Evolutionary conservation across 2,113 vertebrate genomes (phyloP).

Genomic region (Sinocyclocheilus grahami): DNA sequence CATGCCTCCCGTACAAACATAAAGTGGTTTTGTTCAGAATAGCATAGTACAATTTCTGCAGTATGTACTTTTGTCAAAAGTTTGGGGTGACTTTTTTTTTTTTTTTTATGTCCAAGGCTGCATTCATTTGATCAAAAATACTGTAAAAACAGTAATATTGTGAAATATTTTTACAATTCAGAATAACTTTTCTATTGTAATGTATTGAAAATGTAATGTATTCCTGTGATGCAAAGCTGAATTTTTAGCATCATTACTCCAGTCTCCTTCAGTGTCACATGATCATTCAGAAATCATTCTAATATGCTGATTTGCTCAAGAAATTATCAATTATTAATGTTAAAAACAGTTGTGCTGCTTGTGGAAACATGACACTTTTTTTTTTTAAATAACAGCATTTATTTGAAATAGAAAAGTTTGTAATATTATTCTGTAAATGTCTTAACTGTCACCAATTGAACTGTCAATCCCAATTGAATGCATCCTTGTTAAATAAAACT

Average conservation of each 20-base stretch:
- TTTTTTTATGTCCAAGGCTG: neutral
- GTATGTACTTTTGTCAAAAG: neutral
- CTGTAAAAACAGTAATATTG: neutral
- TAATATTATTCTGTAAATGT: neutral
- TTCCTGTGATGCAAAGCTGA: neutral
- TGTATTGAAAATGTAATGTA: neutral
- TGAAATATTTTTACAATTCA: no score
- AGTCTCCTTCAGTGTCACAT: neutral
- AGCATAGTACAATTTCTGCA: neutral
- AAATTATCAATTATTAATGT: neutral
- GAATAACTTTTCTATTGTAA: neutral
- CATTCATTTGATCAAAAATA: neutral
- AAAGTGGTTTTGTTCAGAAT: neutral
- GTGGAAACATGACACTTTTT: no score
- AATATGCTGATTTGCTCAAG: neutral
- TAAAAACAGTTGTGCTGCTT: neutral
- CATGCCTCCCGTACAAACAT: neutral
- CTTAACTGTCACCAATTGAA: neutral
- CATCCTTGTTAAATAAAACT: neutral
- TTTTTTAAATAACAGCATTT: neutral
- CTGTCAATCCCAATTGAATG: neutral
- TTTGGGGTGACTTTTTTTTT: neutral
- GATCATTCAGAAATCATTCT: neutral
- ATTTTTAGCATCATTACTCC: neutral
- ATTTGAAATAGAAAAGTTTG: neutral